Percentiles rank a stretch among this genome's conserved stretches.
phyloP scores from a whole-genome alignment of 2,888 invertebrate species.

The Microctonus hyperodae region DNA sequence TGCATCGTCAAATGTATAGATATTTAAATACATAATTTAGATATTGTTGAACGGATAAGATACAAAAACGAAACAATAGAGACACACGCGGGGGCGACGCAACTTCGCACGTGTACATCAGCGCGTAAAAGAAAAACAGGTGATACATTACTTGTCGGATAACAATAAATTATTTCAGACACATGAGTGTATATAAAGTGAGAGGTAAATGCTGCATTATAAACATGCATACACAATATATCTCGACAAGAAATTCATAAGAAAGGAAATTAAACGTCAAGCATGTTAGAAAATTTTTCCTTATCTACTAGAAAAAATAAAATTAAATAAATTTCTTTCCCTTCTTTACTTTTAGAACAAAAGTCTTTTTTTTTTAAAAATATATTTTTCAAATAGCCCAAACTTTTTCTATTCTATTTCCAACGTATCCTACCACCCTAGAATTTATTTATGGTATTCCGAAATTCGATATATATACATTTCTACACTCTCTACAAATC shows the following conservation, averaged over 20 bases:
- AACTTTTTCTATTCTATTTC: not conserved
- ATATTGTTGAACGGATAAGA: not conserved
- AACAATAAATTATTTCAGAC: slow-evolving; percentile 25
- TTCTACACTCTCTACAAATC: not conserved
- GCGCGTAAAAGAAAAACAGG: slow-evolving; percentile 35
- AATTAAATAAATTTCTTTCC: not conserved
- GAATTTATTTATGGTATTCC: slow-evolving; percentile 7
- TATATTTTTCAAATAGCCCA: not conserved
- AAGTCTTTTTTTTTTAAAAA: not conserved
- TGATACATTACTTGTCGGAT: slow-evolving; percentile 27
- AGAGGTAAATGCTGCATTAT: slow-evolving; percentile 4
- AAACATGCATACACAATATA: not conserved
- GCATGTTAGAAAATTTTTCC: not conserved
- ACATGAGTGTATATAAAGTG: slow-evolving; percentile 4
- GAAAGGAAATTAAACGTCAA: slow-evolving; percentile 5
- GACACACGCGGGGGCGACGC: slow-evolving; percentile 26
- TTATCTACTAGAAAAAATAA: not conserved
- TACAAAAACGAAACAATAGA: slow-evolving; percentile 31
- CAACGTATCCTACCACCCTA: not conserved
- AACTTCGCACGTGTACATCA: slow-evolving; percentile 34
- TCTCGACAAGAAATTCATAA: not conserved
- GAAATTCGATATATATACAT: slow-evolving; percentile 21
- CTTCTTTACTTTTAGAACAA: not conserved
- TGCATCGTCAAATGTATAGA: slow-evolving; percentile 10
- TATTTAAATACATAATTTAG: not conserved